Base-by-base conservation (phyloP, 2,888 invertebrate species). In the Phrixothrix hirtus region DNA sequence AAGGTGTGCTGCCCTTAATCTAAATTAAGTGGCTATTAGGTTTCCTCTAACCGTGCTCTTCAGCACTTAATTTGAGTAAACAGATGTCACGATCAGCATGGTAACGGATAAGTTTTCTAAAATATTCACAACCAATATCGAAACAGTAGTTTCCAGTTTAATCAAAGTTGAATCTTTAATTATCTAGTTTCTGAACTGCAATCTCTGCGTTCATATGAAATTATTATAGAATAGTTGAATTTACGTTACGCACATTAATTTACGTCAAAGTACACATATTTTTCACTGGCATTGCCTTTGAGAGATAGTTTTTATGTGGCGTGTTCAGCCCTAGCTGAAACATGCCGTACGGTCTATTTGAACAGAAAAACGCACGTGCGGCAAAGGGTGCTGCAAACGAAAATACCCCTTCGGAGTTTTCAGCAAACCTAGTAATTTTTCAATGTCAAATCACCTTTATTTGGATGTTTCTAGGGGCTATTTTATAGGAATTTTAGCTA, bases 251-350 rank as follows among this genome's bases (percentile, higher is more conserved):
- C 75, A 75, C 76, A 76, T 76, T 75, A 76, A 76, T 76, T 75
- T 72, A 75, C 73, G 75, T 76, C 76, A 75, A 75, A 75, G 74
- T 70, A 73, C 74, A 74, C 75, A 75, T 74, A 75, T 76, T 75
- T 76, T 75, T 74, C 75, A 73, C 71, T 71, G 73, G 72, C 71
- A 72, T 68, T 68, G 64, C 71, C 74, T 74, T 71, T 71, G 73
- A 74, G 71, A 75, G 76, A 76, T 76, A 76, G 76, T 76, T 76
- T 76, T 76, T 75, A 71, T 72, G 73, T 69, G 72, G 71, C 70
- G 62, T 52, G 59, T 61, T 62, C 66, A 62, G 69, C 69, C 69
- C 66, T 66, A 59, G 64, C 58, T 59, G 57, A 63, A 62, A 63
- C 55, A 46, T 54, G 68, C 49, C 60, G 55, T 74, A 71, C 62